Conservation (phyloP, 2,113 vertebrate genomes). For the Nymphicus hollandicus region DNA sequence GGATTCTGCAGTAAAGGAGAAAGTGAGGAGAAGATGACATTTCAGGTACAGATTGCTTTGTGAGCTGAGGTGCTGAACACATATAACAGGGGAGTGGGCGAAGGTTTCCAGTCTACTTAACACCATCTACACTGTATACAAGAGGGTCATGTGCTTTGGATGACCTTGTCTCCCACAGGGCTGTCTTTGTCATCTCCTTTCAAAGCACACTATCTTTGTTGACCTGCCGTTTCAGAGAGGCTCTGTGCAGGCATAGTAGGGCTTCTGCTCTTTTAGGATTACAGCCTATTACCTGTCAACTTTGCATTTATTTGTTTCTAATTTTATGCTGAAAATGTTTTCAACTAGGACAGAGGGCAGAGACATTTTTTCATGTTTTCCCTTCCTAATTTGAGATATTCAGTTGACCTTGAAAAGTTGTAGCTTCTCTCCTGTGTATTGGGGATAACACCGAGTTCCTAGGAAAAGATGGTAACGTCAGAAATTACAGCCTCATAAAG, state of each 20-base stretch:
- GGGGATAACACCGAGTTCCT: constrained; percentile 58
- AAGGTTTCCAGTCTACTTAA: background rate
- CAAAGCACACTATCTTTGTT: background rate
- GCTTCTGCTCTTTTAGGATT: background rate
- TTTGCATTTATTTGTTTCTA: background rate
- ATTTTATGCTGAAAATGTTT: background rate
- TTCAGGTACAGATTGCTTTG: background rate
- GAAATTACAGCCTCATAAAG: constrained; percentile 79
- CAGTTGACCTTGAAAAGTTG: constrained; percentile 71
- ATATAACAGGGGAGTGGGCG: background rate
- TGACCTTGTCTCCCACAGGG: background rate
- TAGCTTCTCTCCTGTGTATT: constrained; percentile 41
- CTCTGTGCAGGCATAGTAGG: background rate
- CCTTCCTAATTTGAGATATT: background rate
- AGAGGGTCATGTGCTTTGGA: background rate
- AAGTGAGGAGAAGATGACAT: background rate
- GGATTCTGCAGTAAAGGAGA: background rate
- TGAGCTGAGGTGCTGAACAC: background rate
- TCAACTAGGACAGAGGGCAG: background rate
- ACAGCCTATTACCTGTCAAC: background rate
- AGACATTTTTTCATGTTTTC: background rate
- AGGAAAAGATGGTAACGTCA: constrained; percentile 72
- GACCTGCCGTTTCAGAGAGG: rapidly evolving
- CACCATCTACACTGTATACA: background rate
- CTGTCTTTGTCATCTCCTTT: background rate